Evolutionary conservation across 1,140 invertebrate genomes (phyloP).

Genomic region (Bombus haemorrhoidalis): DNA sequence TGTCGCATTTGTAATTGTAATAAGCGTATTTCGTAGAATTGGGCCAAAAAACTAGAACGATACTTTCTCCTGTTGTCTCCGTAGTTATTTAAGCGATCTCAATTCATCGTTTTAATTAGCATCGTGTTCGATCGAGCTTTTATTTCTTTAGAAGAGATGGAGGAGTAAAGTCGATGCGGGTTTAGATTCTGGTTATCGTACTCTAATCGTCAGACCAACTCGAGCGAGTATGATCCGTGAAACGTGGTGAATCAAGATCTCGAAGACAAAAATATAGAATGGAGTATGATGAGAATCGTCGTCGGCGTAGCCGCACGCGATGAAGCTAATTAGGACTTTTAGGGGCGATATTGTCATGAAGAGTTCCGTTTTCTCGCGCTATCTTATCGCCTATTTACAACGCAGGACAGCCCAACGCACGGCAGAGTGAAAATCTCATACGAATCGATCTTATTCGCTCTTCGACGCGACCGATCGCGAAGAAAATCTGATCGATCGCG

Average conservation of each 20-base stretch:
- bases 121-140: not conserved
- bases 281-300: slow-evolving; percentile 40
- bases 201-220: not conserved
- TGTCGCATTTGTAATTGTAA: slow-evolving; percentile 53
- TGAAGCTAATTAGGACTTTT: slow-evolving; percentile 53
- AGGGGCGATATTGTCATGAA: slow-evolving; percentile 70
- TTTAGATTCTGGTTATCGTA: not conserved
- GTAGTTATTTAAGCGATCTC: not conserved
- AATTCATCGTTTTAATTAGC: not conserved
- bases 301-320: slow-evolving; percentile 42
- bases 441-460: not conserved
- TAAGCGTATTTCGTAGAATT: slow-evolving; percentile 66
- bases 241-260: slow-evolving; percentile 17
- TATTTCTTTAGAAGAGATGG: not conserved
- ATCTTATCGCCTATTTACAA: slow-evolving; percentile 42
- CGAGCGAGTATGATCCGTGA: not conserved
- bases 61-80: slow-evolving; percentile 5
- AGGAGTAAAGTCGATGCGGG: slow-evolving; percentile 19
- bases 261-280: slow-evolving; percentile 42
- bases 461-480: not conserved
- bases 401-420: not conserved
- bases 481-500: too few species aligned
- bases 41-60: slow-evolving; percentile 29
- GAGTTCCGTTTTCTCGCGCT: slow-evolving; percentile 37
- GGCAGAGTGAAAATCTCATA: slow-evolving; percentile 36